phyloP scores from a whole-genome alignment of 2,113 vertebrate genomes.

The Gulo gulo region DNA sequence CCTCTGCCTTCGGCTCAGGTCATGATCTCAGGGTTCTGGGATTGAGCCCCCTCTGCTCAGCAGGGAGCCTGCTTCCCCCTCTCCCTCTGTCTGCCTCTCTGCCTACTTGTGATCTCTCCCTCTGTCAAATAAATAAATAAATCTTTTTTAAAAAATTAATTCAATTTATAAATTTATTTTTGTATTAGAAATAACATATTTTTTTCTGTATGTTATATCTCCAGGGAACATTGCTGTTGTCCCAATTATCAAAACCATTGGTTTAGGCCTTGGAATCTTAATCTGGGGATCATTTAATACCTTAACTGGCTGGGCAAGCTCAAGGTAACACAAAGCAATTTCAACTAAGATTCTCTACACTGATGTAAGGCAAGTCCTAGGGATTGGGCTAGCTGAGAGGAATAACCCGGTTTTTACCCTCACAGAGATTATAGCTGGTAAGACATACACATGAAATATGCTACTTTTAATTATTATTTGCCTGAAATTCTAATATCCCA shows the following conservation, averaged over 20 bases:
- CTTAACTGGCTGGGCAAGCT: slow-evolving; percentile 93
- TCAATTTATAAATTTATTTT: background rate
- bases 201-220: slow-evolving; percentile 27
- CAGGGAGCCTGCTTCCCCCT: too few relatives aligned
- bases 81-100: too few relatives aligned
- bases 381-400: background rate
- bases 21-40: too few relatives aligned
- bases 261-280: slow-evolving; percentile 91
- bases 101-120: too few relatives aligned
- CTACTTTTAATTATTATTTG: background rate
- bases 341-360: background rate
- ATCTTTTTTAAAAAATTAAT: background rate
- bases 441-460: background rate
- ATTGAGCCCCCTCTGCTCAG: too few relatives aligned
- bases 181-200: slow-evolving; percentile 43
- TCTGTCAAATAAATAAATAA: too few relatives aligned
- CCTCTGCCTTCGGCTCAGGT: too few relatives aligned
- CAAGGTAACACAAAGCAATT: slow-evolving; percentile 84
- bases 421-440: background rate
- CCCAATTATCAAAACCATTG: slow-evolving; percentile 91
- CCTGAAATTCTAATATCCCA: background rate
- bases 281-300: slow-evolving; percentile 92
- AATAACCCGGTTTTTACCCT: background rate
- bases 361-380: background rate
- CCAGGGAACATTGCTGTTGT: slow-evolving; percentile 91